These are phyloP conservation scores for Siniperca knerii DNA, from an alignment of 2,113 vertebrate species.

Conservation along the genomic window DNA sequence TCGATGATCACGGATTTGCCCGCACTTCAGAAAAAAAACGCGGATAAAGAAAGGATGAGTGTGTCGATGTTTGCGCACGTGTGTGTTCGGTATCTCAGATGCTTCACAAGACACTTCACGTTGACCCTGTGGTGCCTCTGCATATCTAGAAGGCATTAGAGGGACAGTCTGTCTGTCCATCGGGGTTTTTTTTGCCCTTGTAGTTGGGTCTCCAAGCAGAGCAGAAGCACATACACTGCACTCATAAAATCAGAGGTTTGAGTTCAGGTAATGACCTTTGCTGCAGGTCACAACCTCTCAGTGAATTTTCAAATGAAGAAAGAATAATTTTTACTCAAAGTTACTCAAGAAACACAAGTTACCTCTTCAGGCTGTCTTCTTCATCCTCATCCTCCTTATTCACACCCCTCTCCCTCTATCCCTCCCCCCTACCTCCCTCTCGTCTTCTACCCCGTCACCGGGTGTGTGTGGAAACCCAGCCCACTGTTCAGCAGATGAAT, in stretches of 20 bases:
- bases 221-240: background rate
- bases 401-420: slow-evolving; percentile 11
- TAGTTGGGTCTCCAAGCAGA: slow-evolving; percentile 1
- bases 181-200: slow-evolving; percentile 16
- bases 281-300: background rate
- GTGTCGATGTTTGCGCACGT: slow-evolving; percentile 60
- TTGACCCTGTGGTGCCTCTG: slow-evolving; percentile 67
- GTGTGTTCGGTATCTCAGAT: slow-evolving; percentile 45
- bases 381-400: slow-evolving; percentile 57
- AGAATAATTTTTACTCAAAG: background rate
- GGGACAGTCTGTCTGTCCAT: slow-evolving; percentile 24
- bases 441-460: slow-evolving; percentile 45
- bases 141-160: slow-evolving; percentile 75
- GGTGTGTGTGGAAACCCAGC: slow-evolving; percentile 78
- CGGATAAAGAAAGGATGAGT: slow-evolving; percentile 69
- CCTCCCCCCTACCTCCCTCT: slow-evolving; percentile 23
- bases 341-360: slow-evolving; percentile 25
- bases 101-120: slow-evolving; percentile 62
- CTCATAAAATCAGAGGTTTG: background rate
- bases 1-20: slow-evolving; percentile 73
- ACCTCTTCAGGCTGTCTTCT: slow-evolving; percentile 1
- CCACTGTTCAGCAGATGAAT: slow-evolving; percentile 86
- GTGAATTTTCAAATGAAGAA: background rate
- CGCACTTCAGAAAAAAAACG: slow-evolving; percentile 67
- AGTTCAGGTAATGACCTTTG: slow-evolving; percentile 11